Evolutionary conservation across 35 echinoderm and acorn worm species (phyloP).

Genomic region (Hemicentrotus pulcherrimus): DNA sequence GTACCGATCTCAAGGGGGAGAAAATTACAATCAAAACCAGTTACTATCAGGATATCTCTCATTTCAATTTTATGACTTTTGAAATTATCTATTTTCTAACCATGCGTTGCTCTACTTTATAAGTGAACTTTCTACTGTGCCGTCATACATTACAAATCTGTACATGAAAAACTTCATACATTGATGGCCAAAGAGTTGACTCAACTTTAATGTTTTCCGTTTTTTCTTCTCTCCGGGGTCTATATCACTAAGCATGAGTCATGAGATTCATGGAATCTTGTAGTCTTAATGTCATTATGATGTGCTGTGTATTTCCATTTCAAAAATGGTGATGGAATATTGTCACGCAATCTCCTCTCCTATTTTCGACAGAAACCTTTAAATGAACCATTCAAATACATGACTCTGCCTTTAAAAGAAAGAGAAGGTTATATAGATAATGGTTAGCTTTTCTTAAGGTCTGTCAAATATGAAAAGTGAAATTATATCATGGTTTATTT

Average conservation of each 20-base stretch:
- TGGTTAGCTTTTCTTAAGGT: too few species aligned
- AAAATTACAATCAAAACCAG: too few species aligned
- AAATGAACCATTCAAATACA: too few species aligned
- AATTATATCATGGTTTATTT: too few species aligned
- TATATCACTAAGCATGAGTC: background rate
- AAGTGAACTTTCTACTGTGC: too few species aligned
- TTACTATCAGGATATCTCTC: too few species aligned
- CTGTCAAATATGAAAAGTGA: too few species aligned
- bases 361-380: background rate
- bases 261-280: background rate
- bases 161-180: background rate
- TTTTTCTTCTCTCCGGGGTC: background rate
- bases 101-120: too few species aligned
- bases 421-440: background rate
- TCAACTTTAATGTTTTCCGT: slow-evolving; percentile 1
- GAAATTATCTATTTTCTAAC: too few species aligned
- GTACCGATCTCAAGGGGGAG: too few species aligned
- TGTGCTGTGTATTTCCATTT: background rate
- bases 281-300: background rate
- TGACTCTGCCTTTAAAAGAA: background rate
- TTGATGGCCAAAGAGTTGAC: background rate
- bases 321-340: background rate
- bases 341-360: background rate
- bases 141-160: too few species aligned
- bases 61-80: too few species aligned